Conservation (phyloP, 2,797 vertebrate species). For the Phataginus tetradactyla region DNA sequence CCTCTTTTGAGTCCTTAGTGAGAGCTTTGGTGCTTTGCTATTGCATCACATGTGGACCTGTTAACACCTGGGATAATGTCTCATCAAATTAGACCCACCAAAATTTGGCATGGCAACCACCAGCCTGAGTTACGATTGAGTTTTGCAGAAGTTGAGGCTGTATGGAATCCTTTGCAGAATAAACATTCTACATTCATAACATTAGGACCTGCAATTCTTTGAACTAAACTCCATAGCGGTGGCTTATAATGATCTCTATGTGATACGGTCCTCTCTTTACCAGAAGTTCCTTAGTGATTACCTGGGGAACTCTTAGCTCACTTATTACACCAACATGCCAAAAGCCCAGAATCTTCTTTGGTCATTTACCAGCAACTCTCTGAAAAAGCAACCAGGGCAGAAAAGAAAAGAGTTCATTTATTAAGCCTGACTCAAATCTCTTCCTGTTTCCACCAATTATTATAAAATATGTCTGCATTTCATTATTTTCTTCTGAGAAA, state of each 20-base stretch:
- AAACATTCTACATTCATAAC: background rate
- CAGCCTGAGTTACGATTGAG: constrained; percentile 8
- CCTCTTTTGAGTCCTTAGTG: background rate
- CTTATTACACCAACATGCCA: background rate
- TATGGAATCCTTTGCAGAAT: constrained; percentile 15
- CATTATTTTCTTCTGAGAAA: constrained; percentile 53
- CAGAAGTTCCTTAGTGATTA: background rate
- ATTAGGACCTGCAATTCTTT: background rate
- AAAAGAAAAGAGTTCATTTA: background rate
- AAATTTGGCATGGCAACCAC: constrained; percentile 38
- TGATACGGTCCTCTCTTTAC: background rate
- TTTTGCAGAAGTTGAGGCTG: background rate
- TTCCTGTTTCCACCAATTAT: background rate
- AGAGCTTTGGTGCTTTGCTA: constrained; percentile 5
- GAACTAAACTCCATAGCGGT: background rate
- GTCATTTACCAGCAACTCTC: background rate
- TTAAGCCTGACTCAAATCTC: background rate
- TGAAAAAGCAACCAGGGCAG: background rate
- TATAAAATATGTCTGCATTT: constrained; percentile 28
- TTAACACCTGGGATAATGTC: constrained; percentile 68
- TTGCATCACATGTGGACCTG: background rate
- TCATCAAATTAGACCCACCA: constrained; percentile 57
- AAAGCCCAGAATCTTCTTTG: background rate
- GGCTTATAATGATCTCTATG: background rate
- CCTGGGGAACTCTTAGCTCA: background rate